Percentiles rank a stretch among this genome's conserved stretches.
These are phyloP conservation scores for Phrixothrix hirtus DNA, from an alignment of 2,888 invertebrate species.

Conservation along the genomic window DNA sequence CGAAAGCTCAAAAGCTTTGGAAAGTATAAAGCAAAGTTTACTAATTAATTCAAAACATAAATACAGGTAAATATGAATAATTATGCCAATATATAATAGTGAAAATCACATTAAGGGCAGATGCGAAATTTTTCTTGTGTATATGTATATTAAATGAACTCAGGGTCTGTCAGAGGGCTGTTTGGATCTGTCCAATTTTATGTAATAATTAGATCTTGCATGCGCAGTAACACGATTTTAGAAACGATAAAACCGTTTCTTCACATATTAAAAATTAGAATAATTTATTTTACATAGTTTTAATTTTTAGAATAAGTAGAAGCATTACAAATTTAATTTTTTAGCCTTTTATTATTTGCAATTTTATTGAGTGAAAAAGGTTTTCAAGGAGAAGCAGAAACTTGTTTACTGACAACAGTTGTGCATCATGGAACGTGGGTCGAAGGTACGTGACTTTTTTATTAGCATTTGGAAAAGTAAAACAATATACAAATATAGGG, in stretches of 20 bases:
- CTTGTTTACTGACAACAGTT: constrained; percentile 47
- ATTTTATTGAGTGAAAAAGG: constrained; percentile 43
- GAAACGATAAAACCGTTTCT: too few species aligned
- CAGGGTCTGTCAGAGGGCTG: neutral
- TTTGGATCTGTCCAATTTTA: too few species aligned
- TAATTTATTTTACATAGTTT: neutral
- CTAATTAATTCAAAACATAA: constrained; percentile 40
- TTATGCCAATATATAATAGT: neutral
- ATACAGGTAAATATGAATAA: constrained; percentile 41
- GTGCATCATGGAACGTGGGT: constrained; percentile 45
- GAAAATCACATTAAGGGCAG: neutral
- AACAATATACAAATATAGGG: too few species aligned
- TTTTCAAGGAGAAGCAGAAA: constrained; percentile 48
- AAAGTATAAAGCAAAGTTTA: constrained; percentile 50
- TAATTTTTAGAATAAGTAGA: neutral
- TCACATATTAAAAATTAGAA: too few species aligned
- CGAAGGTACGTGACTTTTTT: constrained; percentile 40
- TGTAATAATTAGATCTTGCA: neutral
- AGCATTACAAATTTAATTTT: constrained; percentile 16
- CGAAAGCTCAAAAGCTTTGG: constrained; percentile 45
- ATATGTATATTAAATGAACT: neutral
- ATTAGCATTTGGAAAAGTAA: neutral
- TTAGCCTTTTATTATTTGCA: constrained; percentile 46
- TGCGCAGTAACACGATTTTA: neutral
- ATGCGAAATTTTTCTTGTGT: neutral